phyloP scores from a whole-genome alignment of 2,113 vertebrate genomes.

The Sylvia atricapilla region DNA sequence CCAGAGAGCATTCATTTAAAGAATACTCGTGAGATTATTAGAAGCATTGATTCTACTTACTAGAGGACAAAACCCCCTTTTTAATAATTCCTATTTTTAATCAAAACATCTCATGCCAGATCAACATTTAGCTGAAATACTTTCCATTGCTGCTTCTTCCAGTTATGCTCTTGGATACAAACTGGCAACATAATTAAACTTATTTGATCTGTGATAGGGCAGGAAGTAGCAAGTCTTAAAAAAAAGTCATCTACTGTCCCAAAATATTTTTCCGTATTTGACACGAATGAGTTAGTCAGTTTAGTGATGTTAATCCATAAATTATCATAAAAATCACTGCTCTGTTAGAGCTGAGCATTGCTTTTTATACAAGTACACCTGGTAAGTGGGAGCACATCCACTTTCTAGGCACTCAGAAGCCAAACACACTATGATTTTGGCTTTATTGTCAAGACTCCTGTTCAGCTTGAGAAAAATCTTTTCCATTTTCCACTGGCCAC shows the following conservation, averaged over 20 bases:
- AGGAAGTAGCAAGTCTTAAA: not conserved
- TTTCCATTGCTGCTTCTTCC: not conserved
- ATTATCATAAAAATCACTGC: not conserved
- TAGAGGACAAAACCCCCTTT: not conserved
- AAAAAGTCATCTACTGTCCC: not conserved
- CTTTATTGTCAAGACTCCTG: not conserved
- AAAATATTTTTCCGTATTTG: not conserved
- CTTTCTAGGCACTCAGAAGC: not conserved
- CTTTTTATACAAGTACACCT: not conserved
- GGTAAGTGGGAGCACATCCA: not conserved
- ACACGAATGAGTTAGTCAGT: not conserved
- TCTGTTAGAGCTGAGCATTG: not conserved
- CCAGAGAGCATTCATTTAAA: not conserved
- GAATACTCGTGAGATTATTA: not conserved
- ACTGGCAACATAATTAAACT: not conserved
- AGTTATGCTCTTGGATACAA: not conserved
- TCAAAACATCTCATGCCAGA: not conserved
- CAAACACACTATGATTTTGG: not conserved
- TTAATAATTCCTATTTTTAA: not conserved
- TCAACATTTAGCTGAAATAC: not conserved
- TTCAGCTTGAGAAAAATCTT: conserved; percentile 18
- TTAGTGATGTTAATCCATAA: not conserved
- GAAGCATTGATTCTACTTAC: not conserved
- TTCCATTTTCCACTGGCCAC: conserved; percentile 37
- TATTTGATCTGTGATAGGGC: not conserved